Evolutionary conservation across 2,888 invertebrate species (phyloP).

Genomic region (Caenorhabditis sp.): DNA sequence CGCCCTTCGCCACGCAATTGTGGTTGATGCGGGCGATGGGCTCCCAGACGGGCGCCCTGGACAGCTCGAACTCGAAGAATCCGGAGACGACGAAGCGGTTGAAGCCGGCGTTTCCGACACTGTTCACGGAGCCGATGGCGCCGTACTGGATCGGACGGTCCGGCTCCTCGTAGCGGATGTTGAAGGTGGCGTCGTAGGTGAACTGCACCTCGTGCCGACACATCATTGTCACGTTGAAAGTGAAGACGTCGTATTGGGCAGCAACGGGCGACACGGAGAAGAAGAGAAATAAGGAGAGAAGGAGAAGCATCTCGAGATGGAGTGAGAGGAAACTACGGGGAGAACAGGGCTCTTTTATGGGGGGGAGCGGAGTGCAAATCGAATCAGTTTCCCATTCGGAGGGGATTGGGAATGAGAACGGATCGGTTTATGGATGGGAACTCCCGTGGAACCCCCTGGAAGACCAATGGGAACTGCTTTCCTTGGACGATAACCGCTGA

Average conservation of each 20-base stretch:
- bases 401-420: too few relatives aligned
- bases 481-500: too few relatives aligned
- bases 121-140: neutral
- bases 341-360: neutral
- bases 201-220: constrained; percentile 10
- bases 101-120: neutral
- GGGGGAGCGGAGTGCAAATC: neutral
- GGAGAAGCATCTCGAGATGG: neutral
- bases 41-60: constrained; percentile 20
- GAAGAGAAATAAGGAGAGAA: neutral
- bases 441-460: too few relatives aligned
- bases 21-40: constrained; percentile 15
- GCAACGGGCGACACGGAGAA: constrained; percentile 1
- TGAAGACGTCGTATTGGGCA: constrained; percentile 26
- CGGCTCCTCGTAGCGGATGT: constrained; percentile 18
- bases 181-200: constrained; percentile 23
- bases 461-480: too few relatives aligned
- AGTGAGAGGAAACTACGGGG: neutral
- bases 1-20: constrained; percentile 2
- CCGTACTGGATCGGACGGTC: neutral
- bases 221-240: constrained; percentile 25
- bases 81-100: constrained; percentile 2
- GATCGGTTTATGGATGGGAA: too few relatives aligned
- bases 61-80: constrained; percentile 13
- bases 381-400: too few relatives aligned